Percentiles rank a stretch among this genome's conserved stretches.
Evolutionary conservation across 2,113 vertebrate species (phyloP).

Genomic region (Heteronetta atricapilla): DNA sequence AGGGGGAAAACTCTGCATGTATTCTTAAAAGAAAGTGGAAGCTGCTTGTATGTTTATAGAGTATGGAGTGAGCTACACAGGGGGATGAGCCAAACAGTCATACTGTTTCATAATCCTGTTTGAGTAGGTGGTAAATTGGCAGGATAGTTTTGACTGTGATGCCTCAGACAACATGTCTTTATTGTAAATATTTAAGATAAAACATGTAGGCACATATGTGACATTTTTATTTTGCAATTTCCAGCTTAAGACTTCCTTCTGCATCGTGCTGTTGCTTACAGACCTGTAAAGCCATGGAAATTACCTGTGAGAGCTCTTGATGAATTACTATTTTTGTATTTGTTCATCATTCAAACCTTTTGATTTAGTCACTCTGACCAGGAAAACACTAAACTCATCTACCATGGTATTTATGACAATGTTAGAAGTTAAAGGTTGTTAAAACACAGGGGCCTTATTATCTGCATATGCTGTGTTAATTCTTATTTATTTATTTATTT

Average conservation of each 20-base stretch:
- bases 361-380: neutral
- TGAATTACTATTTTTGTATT: neutral
- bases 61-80: accelerated
- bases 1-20: accelerated
- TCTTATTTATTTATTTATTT: neutral
- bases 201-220: neutral
- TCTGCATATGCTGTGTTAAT: neutral
- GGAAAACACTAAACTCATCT: neutral
- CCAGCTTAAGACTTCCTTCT: neutral
- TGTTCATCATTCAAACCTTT: neutral
- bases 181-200: neutral
- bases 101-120: neutral
- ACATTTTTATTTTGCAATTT: neutral
- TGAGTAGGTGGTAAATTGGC: neutral
- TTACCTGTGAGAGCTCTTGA: neutral
- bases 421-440: neutral
- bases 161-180: neutral
- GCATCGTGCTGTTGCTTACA: neutral
- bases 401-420: neutral
- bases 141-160: neutral
- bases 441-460: neutral
- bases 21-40: neutral
- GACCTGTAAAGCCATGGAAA: neutral
- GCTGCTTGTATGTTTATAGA: accelerated
- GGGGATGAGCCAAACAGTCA: neutral